Conservation (phyloP, 2,888 invertebrate species). For the Tetheella fluctuosa region DNA sequence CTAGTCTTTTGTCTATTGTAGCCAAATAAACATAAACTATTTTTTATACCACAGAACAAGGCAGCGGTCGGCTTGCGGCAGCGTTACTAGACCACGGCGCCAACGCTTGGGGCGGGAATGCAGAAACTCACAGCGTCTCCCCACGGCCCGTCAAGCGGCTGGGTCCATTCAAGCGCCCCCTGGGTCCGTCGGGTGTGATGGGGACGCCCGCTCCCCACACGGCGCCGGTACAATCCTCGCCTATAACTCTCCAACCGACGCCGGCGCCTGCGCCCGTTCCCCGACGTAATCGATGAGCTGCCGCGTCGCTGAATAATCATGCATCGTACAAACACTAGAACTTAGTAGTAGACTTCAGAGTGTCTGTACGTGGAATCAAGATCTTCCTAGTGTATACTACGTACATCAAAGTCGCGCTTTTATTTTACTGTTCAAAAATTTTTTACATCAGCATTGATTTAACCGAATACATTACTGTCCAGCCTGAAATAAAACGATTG, state of each 20-base stretch:
- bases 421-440: neutral
- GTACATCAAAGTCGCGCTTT: neutral
- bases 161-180: slow-evolving; percentile 85
- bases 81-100: slow-evolving; percentile 85
- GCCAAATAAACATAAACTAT: neutral
- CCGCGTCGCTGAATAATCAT: neutral
- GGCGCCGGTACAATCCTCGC: slow-evolving; percentile 34
- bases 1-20: too few relatives aligned
- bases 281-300: slow-evolving; percentile 65
- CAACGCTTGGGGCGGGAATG: slow-evolving; percentile 60
- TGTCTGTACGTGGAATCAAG: neutral
- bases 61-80: slow-evolving; percentile 81
- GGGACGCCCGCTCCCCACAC: slow-evolving; percentile 38
- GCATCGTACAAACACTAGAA: neutral
- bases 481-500: too few relatives aligned
- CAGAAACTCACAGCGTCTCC: slow-evolving; percentile 72
- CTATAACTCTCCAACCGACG: slow-evolving; percentile 42
- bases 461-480: too few relatives aligned
- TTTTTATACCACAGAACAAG: slow-evolving; percentile 53
- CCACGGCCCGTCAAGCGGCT: slow-evolving; percentile 89
- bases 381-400: neutral
- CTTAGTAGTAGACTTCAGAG: neutral
- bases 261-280: slow-evolving; percentile 36
- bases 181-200: slow-evolving; percentile 44
- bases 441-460: too few relatives aligned